These are phyloP conservation scores for Didymodactylos carnosus DNA, from an alignment of 2,888 invertebrate genomes.

Conservation along the genomic window DNA sequence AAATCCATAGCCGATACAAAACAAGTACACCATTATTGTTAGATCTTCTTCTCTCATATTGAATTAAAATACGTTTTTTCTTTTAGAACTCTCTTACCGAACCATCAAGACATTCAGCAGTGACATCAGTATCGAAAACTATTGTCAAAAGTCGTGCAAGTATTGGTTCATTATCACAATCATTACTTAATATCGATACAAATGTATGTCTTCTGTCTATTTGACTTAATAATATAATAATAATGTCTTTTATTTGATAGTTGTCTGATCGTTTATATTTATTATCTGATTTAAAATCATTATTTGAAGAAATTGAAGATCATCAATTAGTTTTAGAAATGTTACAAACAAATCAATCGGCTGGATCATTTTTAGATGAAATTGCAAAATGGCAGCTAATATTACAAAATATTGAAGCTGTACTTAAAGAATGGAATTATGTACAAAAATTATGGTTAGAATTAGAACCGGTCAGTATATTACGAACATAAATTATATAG, in stretches of 20 bases:
- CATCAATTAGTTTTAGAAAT: conserved; percentile 32
- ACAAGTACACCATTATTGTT: neutral
- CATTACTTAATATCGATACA: conserved; percentile 4
- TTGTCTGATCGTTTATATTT: conserved; percentile 23
- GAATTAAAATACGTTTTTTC: no score
- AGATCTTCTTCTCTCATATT: neutral
- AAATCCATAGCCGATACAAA: neutral
- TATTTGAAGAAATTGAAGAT: conserved; percentile 31
- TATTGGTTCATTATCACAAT: conserved; percentile 8
- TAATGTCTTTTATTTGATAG: conserved; percentile 19
- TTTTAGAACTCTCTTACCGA: no score
- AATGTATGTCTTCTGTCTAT: neutral
- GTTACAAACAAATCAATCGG: conserved; percentile 24
- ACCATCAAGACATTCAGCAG: neutral
- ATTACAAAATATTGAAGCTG: conserved; percentile 31
- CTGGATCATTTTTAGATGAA: conserved; percentile 33
- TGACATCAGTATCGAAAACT: neutral
- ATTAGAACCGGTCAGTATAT: conserved; percentile 25
- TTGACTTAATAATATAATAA: neutral
- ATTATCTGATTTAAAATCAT: conserved; percentile 25
- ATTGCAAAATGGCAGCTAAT: conserved; percentile 33
- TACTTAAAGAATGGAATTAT: conserved; percentile 29
- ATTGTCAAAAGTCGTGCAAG: conserved; percentile 1
- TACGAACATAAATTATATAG: neutral
- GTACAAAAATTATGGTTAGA: conserved; percentile 33